Percentiles rank a stretch among this genome's conserved stretches.
phyloP scores from a whole-genome alignment of 2,113 vertebrate species.

The Ailuropoda melanoleuca region DNA sequence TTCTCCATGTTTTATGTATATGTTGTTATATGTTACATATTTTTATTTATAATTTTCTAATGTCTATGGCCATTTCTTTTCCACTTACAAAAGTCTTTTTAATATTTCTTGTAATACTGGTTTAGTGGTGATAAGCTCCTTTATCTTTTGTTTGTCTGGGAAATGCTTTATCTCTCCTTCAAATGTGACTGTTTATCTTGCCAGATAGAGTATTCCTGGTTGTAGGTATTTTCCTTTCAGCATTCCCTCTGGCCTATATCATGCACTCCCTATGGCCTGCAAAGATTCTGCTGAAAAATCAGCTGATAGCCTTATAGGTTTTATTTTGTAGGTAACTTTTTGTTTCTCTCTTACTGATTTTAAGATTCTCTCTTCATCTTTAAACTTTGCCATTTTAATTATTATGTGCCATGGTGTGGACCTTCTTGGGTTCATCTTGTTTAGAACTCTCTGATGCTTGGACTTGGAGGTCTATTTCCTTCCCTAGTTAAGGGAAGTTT shows the following conservation, averaged over 20 bases:
- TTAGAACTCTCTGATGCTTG: not conserved
- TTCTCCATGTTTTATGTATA: not conserved
- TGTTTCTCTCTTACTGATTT: not conserved
- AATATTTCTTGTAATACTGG: not conserved
- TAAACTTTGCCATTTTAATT: not conserved
- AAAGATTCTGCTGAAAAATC: not conserved
- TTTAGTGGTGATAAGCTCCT: not conserved
- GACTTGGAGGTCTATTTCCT: not conserved
- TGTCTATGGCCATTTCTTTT: not conserved
- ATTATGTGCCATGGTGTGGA: not conserved
- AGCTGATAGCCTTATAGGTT: not conserved
- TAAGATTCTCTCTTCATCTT: not conserved
- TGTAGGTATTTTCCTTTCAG: not conserved
- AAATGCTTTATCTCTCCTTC: not conserved
- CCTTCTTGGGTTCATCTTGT: not conserved
- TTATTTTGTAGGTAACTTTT: not conserved
- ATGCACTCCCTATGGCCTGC: not conserved
- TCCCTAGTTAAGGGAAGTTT: not conserved
- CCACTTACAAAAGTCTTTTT: not conserved
- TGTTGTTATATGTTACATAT: not conserved
- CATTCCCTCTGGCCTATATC: not conserved
- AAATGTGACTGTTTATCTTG: not conserved
- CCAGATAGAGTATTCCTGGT: not conserved
- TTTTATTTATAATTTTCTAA: not conserved
- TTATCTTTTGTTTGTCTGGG: not conserved